Conservation (phyloP, 2,113 vertebrate species). For the Diphyllodes magnificus region DNA sequence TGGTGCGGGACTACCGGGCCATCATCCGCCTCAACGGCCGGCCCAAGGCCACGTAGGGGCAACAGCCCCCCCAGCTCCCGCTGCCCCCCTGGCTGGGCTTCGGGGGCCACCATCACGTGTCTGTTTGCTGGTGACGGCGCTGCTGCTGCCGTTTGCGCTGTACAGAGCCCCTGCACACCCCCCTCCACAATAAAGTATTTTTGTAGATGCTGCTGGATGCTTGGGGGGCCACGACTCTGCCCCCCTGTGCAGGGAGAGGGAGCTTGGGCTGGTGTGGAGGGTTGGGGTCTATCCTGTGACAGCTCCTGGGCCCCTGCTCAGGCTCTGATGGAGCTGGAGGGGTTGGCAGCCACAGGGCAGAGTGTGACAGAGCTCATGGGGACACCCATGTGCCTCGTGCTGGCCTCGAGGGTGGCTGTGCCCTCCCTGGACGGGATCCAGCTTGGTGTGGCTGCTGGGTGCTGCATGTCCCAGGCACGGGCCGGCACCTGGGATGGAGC, state of each 20-base stretch:
- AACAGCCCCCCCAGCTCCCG: fast-evolving
- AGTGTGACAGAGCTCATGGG: not conserved
- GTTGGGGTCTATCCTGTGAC: not conserved
- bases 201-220: constrained; percentile 9
- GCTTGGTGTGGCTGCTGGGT: not conserved
- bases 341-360: not conserved
- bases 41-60: constrained; percentile 29
- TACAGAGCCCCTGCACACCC: not conserved
- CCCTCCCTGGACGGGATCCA: fast-evolving
- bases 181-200: constrained; percentile 60
- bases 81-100: not conserved
- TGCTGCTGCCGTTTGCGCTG: not conserved
- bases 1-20: constrained; percentile 65
- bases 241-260: fast-evolving
- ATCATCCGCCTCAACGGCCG: constrained; percentile 63
- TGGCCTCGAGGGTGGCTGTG: fast-evolving
- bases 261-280: not conserved
- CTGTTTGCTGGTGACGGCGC: not conserved
- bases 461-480: fast-evolving
- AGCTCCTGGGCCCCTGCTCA: not conserved
- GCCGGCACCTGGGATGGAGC: not conserved
- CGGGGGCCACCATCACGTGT: fast-evolving
- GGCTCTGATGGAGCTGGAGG: not conserved
- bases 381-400: not conserved
- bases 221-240: not conserved